Evolutionary conservation across 2,113 vertebrate species (phyloP), one percentile per base, ranked within the genome.

Genomic region (Pandion haliaetus): DNA sequence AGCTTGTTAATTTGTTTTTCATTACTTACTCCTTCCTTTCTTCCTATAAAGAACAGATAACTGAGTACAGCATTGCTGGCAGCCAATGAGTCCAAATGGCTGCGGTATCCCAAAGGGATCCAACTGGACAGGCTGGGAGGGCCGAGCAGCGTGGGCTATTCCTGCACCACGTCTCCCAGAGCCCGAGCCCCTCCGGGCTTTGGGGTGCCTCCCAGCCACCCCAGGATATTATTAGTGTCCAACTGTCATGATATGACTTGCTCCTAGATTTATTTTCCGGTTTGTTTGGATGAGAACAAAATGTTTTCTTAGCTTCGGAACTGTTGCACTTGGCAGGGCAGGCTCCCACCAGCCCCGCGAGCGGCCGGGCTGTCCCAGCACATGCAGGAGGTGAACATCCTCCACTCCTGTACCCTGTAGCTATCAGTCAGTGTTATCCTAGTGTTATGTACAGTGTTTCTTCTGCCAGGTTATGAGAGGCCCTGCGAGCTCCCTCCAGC

Each of bases 71-170:
- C 45, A 10, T 16, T 73, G 36, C 40, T 49, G 74, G 8, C 20
- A 54, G 55, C n/a, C 63, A 23, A 0, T 0, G 14, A 34, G 0
- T 15, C 70, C 79, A 18, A 17, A 44, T 1, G 34, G 5, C 18
- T 4, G 10, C 2, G 0, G 14, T 23, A 67, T 40, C 69, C 77
- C 63, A 16, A 58, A 34, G 32, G 38, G 52, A 36, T 55, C 59
- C 76, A 49, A 26, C 20, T 25, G 70, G 36, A 17, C 29, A 47
- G 26, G 13, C 29, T 52, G 42, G 57, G 50, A 55, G 16, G 23
- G n/a, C 28, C 1, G 8, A 55, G 57, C 66, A n/a, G 9, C 0
- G 1, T 0, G 1, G 52, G 28, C 70, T 74, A 4, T 59, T 90
- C 54, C 45, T 11, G 32, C 45, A 34, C 28, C 38, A 38, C 8